Conservation (phyloP, 2,888 invertebrate genomes). For the Stramonita haemastoma region DNA sequence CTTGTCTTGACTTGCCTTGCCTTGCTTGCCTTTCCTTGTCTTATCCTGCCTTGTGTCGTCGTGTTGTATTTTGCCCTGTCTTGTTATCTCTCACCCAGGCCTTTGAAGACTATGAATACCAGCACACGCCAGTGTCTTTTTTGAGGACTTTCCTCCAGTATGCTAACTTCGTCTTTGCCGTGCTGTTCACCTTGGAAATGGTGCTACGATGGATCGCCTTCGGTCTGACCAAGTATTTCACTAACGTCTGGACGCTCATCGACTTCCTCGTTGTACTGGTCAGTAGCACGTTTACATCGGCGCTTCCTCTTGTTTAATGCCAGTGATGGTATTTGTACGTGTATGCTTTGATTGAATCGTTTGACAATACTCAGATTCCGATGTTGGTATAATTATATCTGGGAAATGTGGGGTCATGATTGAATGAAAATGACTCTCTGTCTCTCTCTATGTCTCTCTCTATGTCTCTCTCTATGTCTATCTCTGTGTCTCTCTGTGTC, state of each 20-base stretch:
- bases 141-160: constrained; percentile 89
- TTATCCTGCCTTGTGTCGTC: background rate
- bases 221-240: constrained; percentile 96
- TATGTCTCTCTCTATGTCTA: too few relatives aligned
- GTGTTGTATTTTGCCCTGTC: background rate
- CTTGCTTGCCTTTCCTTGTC: background rate
- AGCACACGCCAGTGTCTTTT: constrained; percentile 90
- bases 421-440: too few relatives aligned
- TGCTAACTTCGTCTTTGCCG: constrained; percentile 90
- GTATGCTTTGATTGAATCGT: too few relatives aligned
- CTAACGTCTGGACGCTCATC: constrained; percentile 96
- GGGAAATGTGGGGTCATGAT: too few relatives aligned
- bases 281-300: constrained; percentile 79
- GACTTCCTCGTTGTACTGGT: constrained; percentile 98
- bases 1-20: background rate
- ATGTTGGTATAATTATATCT: too few relatives aligned
- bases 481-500: too few relatives aligned
- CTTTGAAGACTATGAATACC: constrained; percentile 96
- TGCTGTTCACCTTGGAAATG: constrained; percentile 96
- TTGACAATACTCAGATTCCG: too few relatives aligned
- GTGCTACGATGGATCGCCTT: constrained; percentile 95
- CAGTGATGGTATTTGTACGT: too few relatives aligned
- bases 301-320: too few relatives aligned
- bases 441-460: too few relatives aligned
- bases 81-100: constrained; percentile 79